Evolutionary conservation across 1,140 invertebrate species (phyloP).

Genomic region (Aphaenogaster rudis): DNA sequence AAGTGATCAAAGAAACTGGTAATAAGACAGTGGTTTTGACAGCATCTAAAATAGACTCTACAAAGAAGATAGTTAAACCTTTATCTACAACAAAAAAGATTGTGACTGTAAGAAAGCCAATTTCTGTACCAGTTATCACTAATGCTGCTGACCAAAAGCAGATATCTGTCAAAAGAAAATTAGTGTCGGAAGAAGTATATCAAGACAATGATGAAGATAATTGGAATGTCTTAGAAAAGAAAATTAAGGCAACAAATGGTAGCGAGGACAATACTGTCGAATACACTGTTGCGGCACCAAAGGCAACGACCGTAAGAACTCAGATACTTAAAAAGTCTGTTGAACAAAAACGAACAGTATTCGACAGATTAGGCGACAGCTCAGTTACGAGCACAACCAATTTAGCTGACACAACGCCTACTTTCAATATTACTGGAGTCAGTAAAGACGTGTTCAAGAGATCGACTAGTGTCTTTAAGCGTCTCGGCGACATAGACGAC

Average conservation of each 20-base stretch:
- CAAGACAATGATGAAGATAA: conserved; percentile 73
- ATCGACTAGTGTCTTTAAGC: conserved; percentile 84
- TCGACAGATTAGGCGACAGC: conserved; percentile 85
- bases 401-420: conserved; percentile 78
- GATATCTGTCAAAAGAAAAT: conserved; percentile 75
- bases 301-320: conserved; percentile 82
- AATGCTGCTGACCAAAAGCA: conserved; percentile 67
- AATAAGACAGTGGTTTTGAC: conserved; percentile 50
- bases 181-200: conserved; percentile 56
- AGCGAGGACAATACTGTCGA: conserved; percentile 83
- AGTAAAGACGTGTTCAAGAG: conserved; percentile 81
- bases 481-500: conserved; percentile 84
- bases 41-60: conserved; percentile 62
- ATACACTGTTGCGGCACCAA: conserved; percentile 86
- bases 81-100: conserved; percentile 63
- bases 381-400: conserved; percentile 86
- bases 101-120: conserved; percentile 75
- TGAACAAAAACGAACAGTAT: conserved; percentile 85
- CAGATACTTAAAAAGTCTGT: conserved; percentile 82
- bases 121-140: conserved; percentile 63
- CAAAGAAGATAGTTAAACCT: conserved; percentile 73
- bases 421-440: conserved; percentile 84
- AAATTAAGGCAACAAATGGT: conserved; percentile 79
- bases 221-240: conserved; percentile 68
- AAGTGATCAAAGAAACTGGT: conserved; percentile 71